phyloP scores from a whole-genome alignment of 2,888 invertebrate genomes.

The Acleris sparsana region DNA sequence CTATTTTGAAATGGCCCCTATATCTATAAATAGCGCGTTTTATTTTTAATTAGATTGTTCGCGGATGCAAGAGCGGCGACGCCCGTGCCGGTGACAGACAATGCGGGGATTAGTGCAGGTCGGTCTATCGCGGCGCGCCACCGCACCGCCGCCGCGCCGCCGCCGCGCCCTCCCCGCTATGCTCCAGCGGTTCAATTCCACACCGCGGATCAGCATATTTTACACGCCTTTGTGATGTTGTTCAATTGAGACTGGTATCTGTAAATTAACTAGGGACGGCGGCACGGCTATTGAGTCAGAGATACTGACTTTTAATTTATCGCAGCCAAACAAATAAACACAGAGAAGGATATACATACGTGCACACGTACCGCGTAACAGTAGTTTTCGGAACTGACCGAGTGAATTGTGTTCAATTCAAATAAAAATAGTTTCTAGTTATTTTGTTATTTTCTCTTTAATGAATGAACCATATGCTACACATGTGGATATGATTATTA shows the following conservation, averaged over 20 bases:
- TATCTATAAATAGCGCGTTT: too few relatives aligned
- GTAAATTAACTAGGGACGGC: constrained; percentile 63
- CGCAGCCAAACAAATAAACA: constrained; percentile 33
- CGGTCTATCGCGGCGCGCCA: constrained; percentile 56
- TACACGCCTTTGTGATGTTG: constrained; percentile 63
- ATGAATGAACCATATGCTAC: too few relatives aligned
- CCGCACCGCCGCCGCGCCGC: constrained; percentile 46
- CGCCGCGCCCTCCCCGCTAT: constrained; percentile 65
- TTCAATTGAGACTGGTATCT: constrained; percentile 66
- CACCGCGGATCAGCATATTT: constrained; percentile 79
- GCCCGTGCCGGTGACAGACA: constrained; percentile 42
- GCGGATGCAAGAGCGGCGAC: neutral
- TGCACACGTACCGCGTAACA: neutral
- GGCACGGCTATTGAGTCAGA: constrained; percentile 42
- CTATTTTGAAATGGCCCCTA: too few relatives aligned
- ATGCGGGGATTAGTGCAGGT: constrained; percentile 72
- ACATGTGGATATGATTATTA: too few relatives aligned
- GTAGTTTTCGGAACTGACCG: constrained; percentile 15
- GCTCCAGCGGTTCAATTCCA: constrained; percentile 68
- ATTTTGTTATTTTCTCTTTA: neutral
- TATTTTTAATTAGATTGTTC: too few relatives aligned
- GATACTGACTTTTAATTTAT: constrained; percentile 36
- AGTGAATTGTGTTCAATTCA: constrained; percentile 9
- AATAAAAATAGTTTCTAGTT: neutral
- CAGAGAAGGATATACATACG: constrained; percentile 9